A percentile compares a stretch with the other conserved stretches of the same genome.
Evolutionary conservation across 2,113 vertebrate genomes (phyloP).

Genomic region (Chroicocephalus ridibundus): DNA sequence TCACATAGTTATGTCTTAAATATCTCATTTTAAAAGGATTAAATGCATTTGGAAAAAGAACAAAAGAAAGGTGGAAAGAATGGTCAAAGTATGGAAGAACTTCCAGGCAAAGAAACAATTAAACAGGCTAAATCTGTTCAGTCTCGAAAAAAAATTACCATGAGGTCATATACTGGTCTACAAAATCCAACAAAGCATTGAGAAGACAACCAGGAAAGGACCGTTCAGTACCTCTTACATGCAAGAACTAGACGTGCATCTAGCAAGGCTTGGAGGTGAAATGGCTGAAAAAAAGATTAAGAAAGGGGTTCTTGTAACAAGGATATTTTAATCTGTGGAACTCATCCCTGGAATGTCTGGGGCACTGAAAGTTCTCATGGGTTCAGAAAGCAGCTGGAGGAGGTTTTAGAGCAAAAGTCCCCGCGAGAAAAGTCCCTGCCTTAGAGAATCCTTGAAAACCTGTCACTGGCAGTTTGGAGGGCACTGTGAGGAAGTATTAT

Average conservation of each 20-base stretch:
- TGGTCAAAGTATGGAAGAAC: background rate
- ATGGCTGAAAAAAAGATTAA: too few relatives aligned
- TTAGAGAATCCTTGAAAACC: background rate
- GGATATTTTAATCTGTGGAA: background rate
- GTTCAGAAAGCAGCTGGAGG: background rate
- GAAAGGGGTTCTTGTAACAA: fast-evolving
- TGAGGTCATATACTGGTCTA: background rate
- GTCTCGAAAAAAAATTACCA: background rate
- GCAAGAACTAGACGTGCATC: background rate
- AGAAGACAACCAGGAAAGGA: background rate
- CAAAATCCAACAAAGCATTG: background rate
- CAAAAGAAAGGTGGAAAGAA: background rate
- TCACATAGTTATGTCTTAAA: background rate
- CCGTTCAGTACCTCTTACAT: background rate
- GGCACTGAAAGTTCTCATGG: background rate
- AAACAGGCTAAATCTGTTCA: background rate
- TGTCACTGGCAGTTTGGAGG: background rate
- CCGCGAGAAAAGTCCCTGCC: background rate
- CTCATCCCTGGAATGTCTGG: background rate
- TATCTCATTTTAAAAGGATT: background rate
- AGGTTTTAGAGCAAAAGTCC: background rate
- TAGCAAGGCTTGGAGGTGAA: background rate
- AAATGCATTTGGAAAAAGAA: background rate
- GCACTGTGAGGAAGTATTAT: background rate
- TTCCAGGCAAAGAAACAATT: background rate